phyloP scores from a whole-genome alignment of 1,140 invertebrate species.

The Eueides isabella region DNA sequence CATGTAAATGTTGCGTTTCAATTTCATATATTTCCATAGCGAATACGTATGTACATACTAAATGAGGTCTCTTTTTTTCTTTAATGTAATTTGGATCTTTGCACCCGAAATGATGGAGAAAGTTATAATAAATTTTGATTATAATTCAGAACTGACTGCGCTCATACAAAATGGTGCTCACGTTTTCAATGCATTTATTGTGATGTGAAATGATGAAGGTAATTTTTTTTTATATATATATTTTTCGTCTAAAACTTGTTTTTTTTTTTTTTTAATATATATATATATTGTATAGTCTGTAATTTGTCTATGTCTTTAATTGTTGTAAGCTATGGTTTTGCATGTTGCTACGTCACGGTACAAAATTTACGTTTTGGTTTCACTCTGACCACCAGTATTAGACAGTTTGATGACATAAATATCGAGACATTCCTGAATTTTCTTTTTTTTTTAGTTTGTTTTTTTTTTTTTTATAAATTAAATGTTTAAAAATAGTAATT shows the following conservation, averaged over 20 bases:
- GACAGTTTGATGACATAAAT: neutral
- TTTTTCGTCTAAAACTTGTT: constrained; percentile 4
- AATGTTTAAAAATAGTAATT: constrained; percentile 27
- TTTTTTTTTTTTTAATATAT: constrained; percentile 41
- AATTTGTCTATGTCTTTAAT: neutral
- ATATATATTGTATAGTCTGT: constrained; percentile 1
- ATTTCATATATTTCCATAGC: constrained; percentile 19
- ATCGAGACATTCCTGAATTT: constrained; percentile 76
- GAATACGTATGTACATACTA: constrained; percentile 41
- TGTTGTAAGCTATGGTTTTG: neutral
- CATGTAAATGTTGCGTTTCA: neutral
- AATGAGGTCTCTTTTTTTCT: constrained; percentile 21
- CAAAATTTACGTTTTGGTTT: neutral
- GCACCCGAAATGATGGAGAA: constrained; percentile 15
- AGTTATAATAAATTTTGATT: constrained; percentile 7
- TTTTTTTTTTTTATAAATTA: no score
- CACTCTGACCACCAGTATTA: neutral
- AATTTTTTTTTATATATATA: neutral
- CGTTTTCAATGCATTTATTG: constrained; percentile 36
- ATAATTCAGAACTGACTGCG: constrained; percentile 27
- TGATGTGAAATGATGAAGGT: constrained; percentile 21
- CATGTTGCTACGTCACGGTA: constrained; percentile 1
- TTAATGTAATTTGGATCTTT: constrained; percentile 6
- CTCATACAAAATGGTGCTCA: constrained; percentile 34
- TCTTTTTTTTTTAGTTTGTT: constrained; percentile 51